phyloP scores from a whole-genome alignment of 1,140 invertebrate species.

The Heliconius himera region DNA sequence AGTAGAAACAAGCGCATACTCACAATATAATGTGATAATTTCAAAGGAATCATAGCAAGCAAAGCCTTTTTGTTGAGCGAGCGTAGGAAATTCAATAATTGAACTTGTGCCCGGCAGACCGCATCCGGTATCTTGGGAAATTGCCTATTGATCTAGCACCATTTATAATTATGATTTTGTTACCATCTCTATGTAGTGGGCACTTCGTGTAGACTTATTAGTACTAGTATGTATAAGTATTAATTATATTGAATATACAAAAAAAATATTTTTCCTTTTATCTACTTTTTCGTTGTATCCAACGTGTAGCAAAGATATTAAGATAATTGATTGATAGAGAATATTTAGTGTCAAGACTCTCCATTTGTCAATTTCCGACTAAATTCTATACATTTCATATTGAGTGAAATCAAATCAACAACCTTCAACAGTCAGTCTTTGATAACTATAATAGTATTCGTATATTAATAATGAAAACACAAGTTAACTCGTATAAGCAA shows the following conservation, averaged over 20 bases:
- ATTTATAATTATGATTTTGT: conserved; percentile 34
- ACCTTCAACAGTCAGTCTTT: too few relatives aligned
- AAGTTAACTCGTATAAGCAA: conserved; percentile 40
- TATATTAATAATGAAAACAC: background rate
- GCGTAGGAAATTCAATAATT: conserved; percentile 75
- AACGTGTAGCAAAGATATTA: too few relatives aligned
- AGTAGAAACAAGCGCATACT: background rate
- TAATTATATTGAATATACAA: too few relatives aligned
- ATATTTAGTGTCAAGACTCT: too few relatives aligned
- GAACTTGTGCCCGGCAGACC: conserved; percentile 69
- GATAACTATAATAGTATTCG: background rate
- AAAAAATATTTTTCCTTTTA: too few relatives aligned
- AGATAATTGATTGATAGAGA: too few relatives aligned
- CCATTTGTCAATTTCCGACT: too few relatives aligned
- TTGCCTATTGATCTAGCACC: conserved; percentile 69
- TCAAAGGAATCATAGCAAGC: conserved; percentile 46
- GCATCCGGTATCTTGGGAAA: conserved; percentile 75
- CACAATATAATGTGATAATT: conserved; percentile 21
- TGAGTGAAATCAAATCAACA: too few relatives aligned
- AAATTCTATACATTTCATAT: too few relatives aligned
- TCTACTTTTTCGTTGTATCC: too few relatives aligned
- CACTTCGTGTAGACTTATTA: background rate
- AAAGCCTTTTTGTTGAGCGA: conserved; percentile 46
- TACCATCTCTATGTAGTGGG: conserved; percentile 2
- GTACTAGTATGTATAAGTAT: too few relatives aligned